A percentile compares a stretch with the other conserved stretches of the same genome.
These are phyloP conservation scores for Cercopithecus mona DNA, from an alignment of 2,113 vertebrate genomes.

Conservation along the genomic window DNA sequence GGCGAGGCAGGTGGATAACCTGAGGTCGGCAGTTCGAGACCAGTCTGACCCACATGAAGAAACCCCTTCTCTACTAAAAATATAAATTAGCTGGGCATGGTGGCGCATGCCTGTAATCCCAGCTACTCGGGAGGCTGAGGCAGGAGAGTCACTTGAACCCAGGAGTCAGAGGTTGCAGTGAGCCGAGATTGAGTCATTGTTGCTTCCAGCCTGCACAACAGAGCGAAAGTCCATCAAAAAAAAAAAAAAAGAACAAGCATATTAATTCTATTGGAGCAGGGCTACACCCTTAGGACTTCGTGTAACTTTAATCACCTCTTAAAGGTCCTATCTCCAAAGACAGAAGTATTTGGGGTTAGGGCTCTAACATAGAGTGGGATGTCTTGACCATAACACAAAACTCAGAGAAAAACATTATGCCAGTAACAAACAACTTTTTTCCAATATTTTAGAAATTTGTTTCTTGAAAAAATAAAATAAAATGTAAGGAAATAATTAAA, in stretches of 20 bases:
- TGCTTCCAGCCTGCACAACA: too few relatives aligned
- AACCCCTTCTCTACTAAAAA: too few relatives aligned
- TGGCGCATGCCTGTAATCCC: too few relatives aligned
- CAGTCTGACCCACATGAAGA: too few relatives aligned
- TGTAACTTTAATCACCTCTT: not conserved
- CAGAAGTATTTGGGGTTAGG: not conserved
- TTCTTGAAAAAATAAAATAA: not conserved
- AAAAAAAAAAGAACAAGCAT: not conserved
- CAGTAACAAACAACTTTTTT: not conserved
- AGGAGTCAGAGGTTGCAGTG: too few relatives aligned
- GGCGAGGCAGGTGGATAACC: too few relatives aligned
- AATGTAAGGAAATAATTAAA: not conserved
- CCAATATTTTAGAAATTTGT: not conserved
- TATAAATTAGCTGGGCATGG: too few relatives aligned
- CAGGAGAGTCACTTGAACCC: too few relatives aligned
- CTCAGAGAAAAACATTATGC: not conserved
- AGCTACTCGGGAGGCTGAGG: too few relatives aligned
- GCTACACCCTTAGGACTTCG: not conserved
- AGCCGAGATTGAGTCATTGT: too few relatives aligned
- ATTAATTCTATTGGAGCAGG: not conserved
- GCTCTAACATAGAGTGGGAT: not conserved
- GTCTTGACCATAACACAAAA: not conserved
- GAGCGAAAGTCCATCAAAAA: too few relatives aligned
- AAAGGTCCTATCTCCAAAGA: not conserved
- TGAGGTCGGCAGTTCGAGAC: too few relatives aligned